These are phyloP conservation scores for Bombus soroeensis DNA, from an alignment of 1,140 invertebrate species.

Conservation along the genomic window DNA sequence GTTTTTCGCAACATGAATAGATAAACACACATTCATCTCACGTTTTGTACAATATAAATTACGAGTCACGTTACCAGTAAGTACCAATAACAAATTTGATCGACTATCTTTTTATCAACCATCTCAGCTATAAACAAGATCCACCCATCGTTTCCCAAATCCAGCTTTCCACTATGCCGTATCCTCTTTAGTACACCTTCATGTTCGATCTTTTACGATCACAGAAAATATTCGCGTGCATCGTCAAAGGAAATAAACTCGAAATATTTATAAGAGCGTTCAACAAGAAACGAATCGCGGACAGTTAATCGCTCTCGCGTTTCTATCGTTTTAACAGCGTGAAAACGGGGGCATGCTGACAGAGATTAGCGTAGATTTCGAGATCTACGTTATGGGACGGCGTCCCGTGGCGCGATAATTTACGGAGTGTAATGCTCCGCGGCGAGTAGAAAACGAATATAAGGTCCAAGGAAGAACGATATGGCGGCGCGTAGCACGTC, in stretches of 20 bases:
- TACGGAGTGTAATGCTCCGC: constrained; percentile 11
- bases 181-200: not conserved
- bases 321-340: not conserved
- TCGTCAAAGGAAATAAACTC: not conserved
- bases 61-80: too few relatives aligned
- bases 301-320: not conserved
- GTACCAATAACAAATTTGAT: not conserved
- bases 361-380: constrained; percentile 27
- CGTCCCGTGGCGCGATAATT: constrained; percentile 4
- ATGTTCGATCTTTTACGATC: too few relatives aligned
- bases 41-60: too few relatives aligned
- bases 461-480: not conserved
- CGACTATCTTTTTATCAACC: not conserved
- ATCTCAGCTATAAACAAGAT: not conserved
- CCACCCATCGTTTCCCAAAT: not conserved
- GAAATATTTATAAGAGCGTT: not conserved
- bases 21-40: too few relatives aligned
- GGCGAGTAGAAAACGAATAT: constrained; percentile 8
- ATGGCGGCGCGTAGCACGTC: not conserved
- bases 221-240: not conserved
- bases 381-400: not conserved
- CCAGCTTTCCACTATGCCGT: not conserved
- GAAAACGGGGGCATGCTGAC: not conserved
- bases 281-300: not conserved
- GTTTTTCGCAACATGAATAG: too few relatives aligned